Evolutionary conservation across 2,888 invertebrate genomes (phyloP).

Genomic region (Smittia aterrima): DNA sequence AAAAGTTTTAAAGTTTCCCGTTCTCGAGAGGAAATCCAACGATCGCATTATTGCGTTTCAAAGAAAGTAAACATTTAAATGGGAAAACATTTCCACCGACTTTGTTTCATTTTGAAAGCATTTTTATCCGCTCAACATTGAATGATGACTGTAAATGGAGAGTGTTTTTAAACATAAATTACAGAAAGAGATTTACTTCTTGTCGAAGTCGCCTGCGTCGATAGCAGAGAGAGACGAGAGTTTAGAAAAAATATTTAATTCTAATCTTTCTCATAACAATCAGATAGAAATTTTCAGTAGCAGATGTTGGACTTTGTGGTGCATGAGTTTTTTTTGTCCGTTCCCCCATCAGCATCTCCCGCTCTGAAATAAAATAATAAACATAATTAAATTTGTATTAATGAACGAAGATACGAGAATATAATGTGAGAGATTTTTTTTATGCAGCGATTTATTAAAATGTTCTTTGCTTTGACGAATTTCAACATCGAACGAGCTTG

Average conservation of each 20-base stretch:
- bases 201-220: neutral
- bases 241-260: neutral
- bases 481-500: too few species aligned
- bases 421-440: too few species aligned
- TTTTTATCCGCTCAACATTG: neutral
- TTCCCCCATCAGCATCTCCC: neutral
- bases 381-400: neutral
- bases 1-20: too few species aligned
- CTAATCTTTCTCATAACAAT: slow-evolving; percentile 4
- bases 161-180: neutral
- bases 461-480: too few species aligned
- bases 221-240: neutral
- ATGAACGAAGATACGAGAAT: too few species aligned
- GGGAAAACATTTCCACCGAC: neutral
- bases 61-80: neutral
- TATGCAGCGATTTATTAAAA: too few species aligned
- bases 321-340: neutral
- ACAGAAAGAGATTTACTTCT: neutral
- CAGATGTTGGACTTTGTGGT: neutral
- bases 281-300: neutral
- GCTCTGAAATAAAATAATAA: neutral
- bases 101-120: neutral
- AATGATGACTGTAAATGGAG: neutral
- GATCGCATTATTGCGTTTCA: too few species aligned
- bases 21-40: too few species aligned